These are phyloP conservation scores for Sorex fumeus DNA, from an alignment of 2,113 vertebrate species.

Conservation along the genomic window DNA sequence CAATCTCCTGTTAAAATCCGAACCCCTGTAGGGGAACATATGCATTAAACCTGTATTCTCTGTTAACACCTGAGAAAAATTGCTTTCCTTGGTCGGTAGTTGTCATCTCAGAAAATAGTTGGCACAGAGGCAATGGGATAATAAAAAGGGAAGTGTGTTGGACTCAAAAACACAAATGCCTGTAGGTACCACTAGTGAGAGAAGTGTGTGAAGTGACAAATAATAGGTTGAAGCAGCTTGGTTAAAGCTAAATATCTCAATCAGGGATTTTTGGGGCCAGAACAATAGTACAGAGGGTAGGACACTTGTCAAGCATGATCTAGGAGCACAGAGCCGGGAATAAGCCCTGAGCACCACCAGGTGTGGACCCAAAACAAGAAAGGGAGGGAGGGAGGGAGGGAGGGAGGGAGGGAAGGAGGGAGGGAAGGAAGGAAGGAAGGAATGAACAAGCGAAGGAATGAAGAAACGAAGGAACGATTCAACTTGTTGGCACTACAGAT, in stretches of 20 bases:
- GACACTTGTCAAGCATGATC: no score
- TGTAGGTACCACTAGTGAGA: no score
- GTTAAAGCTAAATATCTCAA: no score
- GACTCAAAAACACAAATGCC: neutral
- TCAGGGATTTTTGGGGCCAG: neutral
- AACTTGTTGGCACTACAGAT: no score
- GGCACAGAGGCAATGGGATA: neutral
- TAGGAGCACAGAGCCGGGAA: no score
- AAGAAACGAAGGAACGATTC: no score
- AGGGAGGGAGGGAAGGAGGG: no score
- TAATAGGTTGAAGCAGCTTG: neutral
- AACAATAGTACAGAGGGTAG: neutral
- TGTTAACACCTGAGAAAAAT: neutral
- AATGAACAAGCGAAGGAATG: no score
- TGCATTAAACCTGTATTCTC: neutral
- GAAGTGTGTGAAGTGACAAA: neutral
- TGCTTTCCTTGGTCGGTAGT: conserved; percentile 14
- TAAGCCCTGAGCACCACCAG: no score
- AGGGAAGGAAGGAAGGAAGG: no score
- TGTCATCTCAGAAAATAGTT: conserved; percentile 50
- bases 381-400: no score
- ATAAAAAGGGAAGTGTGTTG: neutral
- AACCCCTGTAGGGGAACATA: neutral
- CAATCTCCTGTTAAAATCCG: neutral
- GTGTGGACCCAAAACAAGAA: no score